phyloP scores from a whole-genome alignment of 2,888 invertebrate genomes.

The Megastigmus dorsalis region DNA sequence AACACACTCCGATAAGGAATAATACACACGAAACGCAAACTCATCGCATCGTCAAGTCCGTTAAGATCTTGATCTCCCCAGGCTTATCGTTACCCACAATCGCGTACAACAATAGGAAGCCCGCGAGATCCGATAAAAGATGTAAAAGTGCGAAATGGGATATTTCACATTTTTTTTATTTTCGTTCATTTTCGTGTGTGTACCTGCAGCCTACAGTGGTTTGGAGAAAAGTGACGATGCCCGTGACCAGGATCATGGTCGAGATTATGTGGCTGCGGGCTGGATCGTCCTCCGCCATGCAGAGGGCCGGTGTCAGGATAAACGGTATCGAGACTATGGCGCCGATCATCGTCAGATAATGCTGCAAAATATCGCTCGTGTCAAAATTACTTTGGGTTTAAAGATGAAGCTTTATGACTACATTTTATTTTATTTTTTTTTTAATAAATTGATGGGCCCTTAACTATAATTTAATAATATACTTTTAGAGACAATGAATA shows the following conservation, averaged over 20 bases:
- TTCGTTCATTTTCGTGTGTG: background rate
- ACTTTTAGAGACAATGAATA: too few species aligned
- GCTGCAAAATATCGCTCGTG: slow-evolving; percentile 74
- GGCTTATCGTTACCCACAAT: background rate
- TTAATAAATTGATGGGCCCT: too few species aligned
- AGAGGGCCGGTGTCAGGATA: slow-evolving; percentile 86
- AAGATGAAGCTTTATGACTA: too few species aligned
- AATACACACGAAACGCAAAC: background rate
- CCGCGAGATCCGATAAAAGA: too few species aligned
- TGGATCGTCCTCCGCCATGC: slow-evolving; percentile 85
- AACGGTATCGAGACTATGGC: slow-evolving; percentile 89
- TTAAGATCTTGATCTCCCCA: background rate
- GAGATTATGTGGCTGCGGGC: slow-evolving; percentile 85
- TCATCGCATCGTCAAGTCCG: background rate
- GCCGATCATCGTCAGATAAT: slow-evolving; percentile 90
- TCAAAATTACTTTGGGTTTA: too few species aligned
- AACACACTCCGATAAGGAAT: too few species aligned
- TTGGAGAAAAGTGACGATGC: slow-evolving; percentile 85
- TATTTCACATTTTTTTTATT: too few species aligned
- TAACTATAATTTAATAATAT: too few species aligned
- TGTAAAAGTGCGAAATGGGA: too few species aligned
- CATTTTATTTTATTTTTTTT: too few species aligned
- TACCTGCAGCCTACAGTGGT: slow-evolving; percentile 83
- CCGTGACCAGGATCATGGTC: slow-evolving; percentile 89
- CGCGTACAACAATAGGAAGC: too few species aligned